These are phyloP conservation scores for Lepidurus arcticus DNA, from an alignment of 1,140 invertebrate species.

Conservation along the genomic window DNA sequence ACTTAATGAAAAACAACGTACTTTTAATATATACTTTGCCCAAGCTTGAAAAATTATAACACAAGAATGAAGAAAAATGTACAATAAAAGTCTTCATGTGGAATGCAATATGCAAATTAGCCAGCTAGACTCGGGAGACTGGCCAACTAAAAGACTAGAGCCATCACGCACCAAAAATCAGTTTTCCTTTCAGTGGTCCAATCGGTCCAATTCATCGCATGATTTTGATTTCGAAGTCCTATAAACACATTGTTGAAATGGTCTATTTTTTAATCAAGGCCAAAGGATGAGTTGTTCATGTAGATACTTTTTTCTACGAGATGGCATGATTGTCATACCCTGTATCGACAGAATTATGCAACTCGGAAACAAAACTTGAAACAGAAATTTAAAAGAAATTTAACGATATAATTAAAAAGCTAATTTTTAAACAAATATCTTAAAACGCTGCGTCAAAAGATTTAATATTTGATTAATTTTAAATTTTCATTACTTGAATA, in stretches of 20 bases:
- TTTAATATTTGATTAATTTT: too few relatives aligned
- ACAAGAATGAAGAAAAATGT: neutral
- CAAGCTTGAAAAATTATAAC: neutral
- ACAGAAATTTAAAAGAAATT: too few relatives aligned
- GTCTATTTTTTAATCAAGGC: too few relatives aligned
- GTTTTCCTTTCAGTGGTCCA: neutral
- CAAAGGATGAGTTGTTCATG: too few relatives aligned
- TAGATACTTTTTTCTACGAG: too few relatives aligned
- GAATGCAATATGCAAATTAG: neutral
- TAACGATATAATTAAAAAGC: too few relatives aligned
- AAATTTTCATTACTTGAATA: too few relatives aligned
- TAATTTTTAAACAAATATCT: too few relatives aligned
- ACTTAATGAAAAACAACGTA: neutral
- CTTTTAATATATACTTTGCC: neutral
- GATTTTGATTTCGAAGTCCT: conserved; percentile 31
- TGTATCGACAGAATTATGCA: too few relatives aligned
- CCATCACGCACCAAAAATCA: neutral
- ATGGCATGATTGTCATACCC: too few relatives aligned
- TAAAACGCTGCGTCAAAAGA: too few relatives aligned
- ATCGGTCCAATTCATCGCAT: conserved; percentile 33
- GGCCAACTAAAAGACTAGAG: neutral
- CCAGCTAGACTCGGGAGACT: neutral
- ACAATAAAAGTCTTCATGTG: neutral
- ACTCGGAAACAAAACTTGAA: too few relatives aligned
- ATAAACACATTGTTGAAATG: neutral